Evolutionary conservation across 2,888 invertebrate genomes (phyloP), one percentile per base, ranked within the genome.

Genomic region (Trilocha varians): DNA sequence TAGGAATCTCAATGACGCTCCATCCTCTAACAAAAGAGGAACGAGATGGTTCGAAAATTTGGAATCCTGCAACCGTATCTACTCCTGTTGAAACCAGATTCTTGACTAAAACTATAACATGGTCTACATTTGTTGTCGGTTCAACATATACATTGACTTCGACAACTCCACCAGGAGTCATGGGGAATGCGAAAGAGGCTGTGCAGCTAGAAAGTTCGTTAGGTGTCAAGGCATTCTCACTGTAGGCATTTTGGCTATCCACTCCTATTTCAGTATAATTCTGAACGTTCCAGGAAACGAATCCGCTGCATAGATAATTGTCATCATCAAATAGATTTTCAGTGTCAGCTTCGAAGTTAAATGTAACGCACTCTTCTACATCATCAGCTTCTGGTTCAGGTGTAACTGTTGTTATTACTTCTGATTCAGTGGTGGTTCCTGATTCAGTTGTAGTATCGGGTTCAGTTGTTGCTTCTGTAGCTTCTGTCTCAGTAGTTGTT

Each of bases 141-240:
- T 55, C 50, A 54, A 70, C 58, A 37, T 47, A 67, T 8, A 59
- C 46, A 17, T 64, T 66, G 1, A 65, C 62, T 55, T 69, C 62
- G 9, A 70, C 38, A 5, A 47, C 44, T 6, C 69, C 71, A 35
- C 49, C 46, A 8, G 60, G 58, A 8, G 54, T 49, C 59, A 69
- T 62, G 13, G 48, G 44, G 38, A 71, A 68, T 1, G 45, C 41
- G 32, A 63, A 62, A 0, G 71, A 69, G 6, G 66, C 55, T 13
- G 63, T 54, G 43, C 71, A 71, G 34, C 70, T 70, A 13, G 57
- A 46, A 9, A 38, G 34, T 15, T 51, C 42, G 33, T 53, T 54
- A 3, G 69, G 70, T n/a, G 57, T 33, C 40, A 70, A 60, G 34
- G 62, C 70, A 8, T 49, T 52, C 3, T 38, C 46, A 36, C 70